These are phyloP conservation scores for Triplophysa bombifrons DNA, from an alignment of 2,797 vertebrate genomes.

Conservation along the genomic window DNA sequence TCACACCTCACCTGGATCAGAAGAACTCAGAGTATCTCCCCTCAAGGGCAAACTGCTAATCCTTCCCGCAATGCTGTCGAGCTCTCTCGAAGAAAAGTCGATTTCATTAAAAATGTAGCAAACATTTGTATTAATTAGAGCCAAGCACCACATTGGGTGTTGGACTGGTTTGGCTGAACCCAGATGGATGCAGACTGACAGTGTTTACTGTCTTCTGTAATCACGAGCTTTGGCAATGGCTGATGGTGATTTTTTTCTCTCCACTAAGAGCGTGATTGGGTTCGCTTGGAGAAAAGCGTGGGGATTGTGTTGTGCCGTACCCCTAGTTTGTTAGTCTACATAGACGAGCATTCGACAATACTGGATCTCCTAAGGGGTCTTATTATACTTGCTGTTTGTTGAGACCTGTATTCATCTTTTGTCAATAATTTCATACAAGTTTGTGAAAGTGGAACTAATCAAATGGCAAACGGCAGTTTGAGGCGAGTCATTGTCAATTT, in stretches of 20 bases:
- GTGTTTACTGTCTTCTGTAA: constrained; percentile 43
- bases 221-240: constrained; percentile 50
- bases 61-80: constrained; percentile 12
- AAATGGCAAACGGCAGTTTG: not conserved
- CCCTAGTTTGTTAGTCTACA: constrained; percentile 30
- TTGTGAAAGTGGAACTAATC: constrained; percentile 27
- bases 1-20: constrained; percentile 39
- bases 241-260: constrained; percentile 16
- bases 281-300: constrained; percentile 21
- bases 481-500: constrained; percentile 11
- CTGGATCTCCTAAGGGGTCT: constrained; percentile 22
- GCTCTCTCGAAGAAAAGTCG: constrained; percentile 14
- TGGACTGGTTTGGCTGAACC: constrained; percentile 46
- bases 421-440: constrained; percentile 24
- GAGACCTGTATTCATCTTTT: constrained; percentile 23
- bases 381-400: constrained; percentile 34
- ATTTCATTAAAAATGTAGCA: constrained; percentile 47
- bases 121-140: constrained; percentile 60
- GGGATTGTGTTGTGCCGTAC: not conserved
- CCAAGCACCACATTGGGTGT: constrained; percentile 60
- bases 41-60: constrained; percentile 38
- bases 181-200: constrained; percentile 60
- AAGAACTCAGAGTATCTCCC: constrained; percentile 12
- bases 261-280: constrained; percentile 22
- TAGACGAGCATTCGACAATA: constrained; percentile 20